Evolutionary conservation across 2,113 vertebrate genomes (phyloP).

Genomic region (Eupsittula cactorum): DNA sequence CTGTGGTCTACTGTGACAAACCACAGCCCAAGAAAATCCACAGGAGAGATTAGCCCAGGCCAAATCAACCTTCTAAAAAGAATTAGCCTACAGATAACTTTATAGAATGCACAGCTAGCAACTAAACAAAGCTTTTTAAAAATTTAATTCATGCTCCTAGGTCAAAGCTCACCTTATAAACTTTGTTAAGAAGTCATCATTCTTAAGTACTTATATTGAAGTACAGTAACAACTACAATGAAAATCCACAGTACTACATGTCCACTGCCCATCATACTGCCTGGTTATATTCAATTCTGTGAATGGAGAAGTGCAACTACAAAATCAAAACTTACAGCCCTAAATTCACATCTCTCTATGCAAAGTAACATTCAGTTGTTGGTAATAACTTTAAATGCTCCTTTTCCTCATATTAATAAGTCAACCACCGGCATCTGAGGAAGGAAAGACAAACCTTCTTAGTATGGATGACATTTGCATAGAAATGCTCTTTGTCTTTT

Average conservation of each 20-base stretch:
- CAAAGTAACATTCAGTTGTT: not conserved
- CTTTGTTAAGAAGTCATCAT: not conserved
- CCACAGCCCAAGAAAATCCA: not conserved
- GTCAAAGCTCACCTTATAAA: not conserved
- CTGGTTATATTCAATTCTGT: not conserved
- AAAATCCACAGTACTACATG: not conserved
- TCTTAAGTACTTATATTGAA: not conserved
- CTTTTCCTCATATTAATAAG: not conserved
- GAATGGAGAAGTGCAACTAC: not conserved
- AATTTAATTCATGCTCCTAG: not conserved
- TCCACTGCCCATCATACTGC: not conserved
- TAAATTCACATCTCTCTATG: not conserved
- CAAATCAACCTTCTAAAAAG: not conserved
- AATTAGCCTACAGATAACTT: not conserved
- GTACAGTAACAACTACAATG: not conserved
- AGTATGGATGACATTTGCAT: too few relatives aligned
- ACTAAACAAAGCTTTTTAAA: not conserved
- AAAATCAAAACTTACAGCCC: not conserved
- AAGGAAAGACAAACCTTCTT: not conserved
- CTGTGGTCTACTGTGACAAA: slow-evolving; percentile 48
- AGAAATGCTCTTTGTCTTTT: too few relatives aligned
- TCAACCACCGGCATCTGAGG: not conserved
- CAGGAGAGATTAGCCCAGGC: not conserved
- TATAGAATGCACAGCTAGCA: not conserved
- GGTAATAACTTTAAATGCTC: not conserved